These are phyloP conservation scores for Emydocephalus ijimae DNA, from an alignment of 2,113 vertebrate genomes.

Conservation along the genomic window DNA sequence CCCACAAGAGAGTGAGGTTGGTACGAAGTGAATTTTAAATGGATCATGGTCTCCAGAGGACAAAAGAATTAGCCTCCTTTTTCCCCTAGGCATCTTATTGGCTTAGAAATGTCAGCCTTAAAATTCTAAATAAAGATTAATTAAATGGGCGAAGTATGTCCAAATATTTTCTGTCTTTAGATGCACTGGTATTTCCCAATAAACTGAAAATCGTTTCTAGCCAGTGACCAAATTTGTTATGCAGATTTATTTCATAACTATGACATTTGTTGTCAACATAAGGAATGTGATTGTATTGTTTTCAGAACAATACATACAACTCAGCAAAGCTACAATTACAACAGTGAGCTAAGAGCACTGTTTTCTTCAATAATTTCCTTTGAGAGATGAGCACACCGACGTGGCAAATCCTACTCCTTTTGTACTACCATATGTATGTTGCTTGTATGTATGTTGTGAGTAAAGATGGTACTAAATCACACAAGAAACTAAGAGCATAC, in stretches of 20 bases:
- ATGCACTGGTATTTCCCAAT: not conserved
- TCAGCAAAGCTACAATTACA: not conserved
- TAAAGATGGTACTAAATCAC: not conserved
- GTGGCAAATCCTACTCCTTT: not conserved
- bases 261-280: not conserved
- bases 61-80: not conserved
- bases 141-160: not conserved
- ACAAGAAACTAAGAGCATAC: not conserved
- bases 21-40: not conserved
- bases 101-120: not conserved
- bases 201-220: not conserved
- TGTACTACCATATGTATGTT: not conserved
- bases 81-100: not conserved
- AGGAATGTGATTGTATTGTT: not conserved
- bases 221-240: not conserved
- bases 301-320: not conserved
- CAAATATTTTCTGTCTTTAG: not conserved
- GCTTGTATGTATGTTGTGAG: not conserved
- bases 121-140: not conserved
- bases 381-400: not conserved
- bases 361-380: not conserved
- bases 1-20: not conserved
- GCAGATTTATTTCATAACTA: not conserved
- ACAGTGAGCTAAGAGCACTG: not conserved
- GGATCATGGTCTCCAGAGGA: not conserved